A percentile compares a stretch with the other conserved stretches of the same genome.
Conservation (phyloP, 1,140 invertebrate species). For the Pantala flavescens region DNA sequence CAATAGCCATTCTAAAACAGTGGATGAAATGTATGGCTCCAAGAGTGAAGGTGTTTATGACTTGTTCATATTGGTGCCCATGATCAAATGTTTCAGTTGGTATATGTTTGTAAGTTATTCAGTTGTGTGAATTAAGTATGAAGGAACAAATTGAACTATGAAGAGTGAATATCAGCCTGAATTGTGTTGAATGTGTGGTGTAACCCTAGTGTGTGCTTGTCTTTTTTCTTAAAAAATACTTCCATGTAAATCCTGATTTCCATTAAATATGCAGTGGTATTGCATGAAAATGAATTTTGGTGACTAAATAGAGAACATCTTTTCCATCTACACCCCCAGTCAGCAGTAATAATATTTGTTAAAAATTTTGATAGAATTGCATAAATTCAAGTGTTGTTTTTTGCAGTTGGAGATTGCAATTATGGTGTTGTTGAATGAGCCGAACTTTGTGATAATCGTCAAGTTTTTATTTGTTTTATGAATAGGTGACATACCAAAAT, state of each 20-base stretch:
- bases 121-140: neutral
- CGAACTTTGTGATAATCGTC: neutral
- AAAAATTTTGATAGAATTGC: neutral
- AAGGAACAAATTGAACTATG: neutral
- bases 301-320: neutral
- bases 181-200: neutral
- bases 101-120: neutral
- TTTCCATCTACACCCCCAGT: neutral
- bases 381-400: neutral
- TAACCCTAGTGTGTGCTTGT: slow-evolving; percentile 5
- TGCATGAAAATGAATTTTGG: neutral
- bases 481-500: neutral
- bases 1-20: neutral
- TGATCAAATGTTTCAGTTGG: neutral
- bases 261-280: neutral
- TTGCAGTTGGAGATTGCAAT: neutral
- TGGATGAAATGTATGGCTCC: neutral
- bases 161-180: slow-evolving; percentile 3
- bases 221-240: neutral
- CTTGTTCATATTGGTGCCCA: neutral
- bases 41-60: neutral
- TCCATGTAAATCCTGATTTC: neutral
- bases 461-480: slow-evolving; percentile 2
- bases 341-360: neutral
- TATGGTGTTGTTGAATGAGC: neutral